phyloP scores from a whole-genome alignment of 2,888 invertebrate species.

The Tineola bisselliella region DNA sequence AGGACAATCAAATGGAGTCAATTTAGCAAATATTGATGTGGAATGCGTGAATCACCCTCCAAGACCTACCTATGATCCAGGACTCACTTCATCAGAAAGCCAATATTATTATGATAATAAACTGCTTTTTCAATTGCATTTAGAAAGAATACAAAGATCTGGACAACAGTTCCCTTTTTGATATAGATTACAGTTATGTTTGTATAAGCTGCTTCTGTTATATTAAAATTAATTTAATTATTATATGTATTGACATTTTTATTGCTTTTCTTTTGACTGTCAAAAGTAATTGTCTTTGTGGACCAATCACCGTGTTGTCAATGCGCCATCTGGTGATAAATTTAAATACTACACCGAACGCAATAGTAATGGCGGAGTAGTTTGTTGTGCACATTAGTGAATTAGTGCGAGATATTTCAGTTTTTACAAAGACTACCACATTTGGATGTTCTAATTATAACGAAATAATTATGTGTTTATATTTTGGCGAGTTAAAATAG shows the following conservation, averaged over 20 bases:
- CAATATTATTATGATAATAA: constrained; percentile 90
- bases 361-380: constrained; percentile 55
- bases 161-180: constrained; percentile 59
- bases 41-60: constrained; percentile 23
- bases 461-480: constrained; percentile 5
- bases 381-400: constrained; percentile 46
- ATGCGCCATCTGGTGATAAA: constrained; percentile 46
- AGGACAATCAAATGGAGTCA: constrained; percentile 41
- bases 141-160: constrained; percentile 79
- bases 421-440: constrained; percentile 12
- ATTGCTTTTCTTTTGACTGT: neutral
- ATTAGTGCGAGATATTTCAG: constrained; percentile 21
- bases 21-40: constrained; percentile 38
- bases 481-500: constrained; percentile 6
- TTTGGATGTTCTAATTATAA: neutral
- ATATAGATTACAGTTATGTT: neutral
- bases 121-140: constrained; percentile 84
- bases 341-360: constrained; percentile 19
- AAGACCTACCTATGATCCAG: constrained; percentile 75
- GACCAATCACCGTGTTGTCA: constrained; percentile 31
- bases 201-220: neutral
- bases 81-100: constrained; percentile 79
- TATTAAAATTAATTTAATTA: neutral
- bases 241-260: neutral
- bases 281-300: constrained; percentile 11